phyloP scores from a whole-genome alignment of 2,113 vertebrate genomes.

The Elephas maximus region DNA sequence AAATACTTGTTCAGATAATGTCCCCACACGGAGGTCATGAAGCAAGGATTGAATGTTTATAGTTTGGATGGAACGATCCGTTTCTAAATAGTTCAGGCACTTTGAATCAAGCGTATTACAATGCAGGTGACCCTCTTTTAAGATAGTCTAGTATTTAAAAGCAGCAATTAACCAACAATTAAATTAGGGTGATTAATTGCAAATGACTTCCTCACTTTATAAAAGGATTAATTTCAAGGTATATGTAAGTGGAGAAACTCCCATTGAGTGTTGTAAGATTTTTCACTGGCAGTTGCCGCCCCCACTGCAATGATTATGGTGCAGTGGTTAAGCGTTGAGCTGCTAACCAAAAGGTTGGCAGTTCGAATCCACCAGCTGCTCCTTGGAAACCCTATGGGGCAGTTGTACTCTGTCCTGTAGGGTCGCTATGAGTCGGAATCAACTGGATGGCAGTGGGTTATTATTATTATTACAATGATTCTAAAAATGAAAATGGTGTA shows the following conservation, averaged over 20 bases:
- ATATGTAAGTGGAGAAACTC: constrained; percentile 22
- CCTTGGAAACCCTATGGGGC: too few species aligned
- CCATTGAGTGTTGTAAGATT: not conserved
- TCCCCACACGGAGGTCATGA: not conserved
- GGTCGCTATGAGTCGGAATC: too few species aligned
- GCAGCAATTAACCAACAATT: constrained; percentile 4
- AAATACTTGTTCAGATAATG: not conserved
- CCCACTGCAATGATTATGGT: not conserved
- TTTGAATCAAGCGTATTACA: not conserved
- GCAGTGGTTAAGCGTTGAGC: too few species aligned
- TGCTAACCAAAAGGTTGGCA: too few species aligned
- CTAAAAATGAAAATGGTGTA: not conserved
- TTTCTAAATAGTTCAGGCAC: not conserved
- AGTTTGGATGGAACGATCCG: not conserved
- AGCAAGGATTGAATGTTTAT: not conserved
- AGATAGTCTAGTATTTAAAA: constrained; percentile 27
- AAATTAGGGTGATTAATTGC: constrained; percentile 41
- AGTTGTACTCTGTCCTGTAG: too few species aligned
- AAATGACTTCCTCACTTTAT: constrained; percentile 1
- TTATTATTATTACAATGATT: not conserved
- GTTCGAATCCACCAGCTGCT: too few species aligned
- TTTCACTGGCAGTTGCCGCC: not conserved
- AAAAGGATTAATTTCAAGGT: constrained; percentile 48
- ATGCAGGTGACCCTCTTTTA: not conserved
- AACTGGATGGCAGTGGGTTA: too few species aligned